Base-by-base conservation (phyloP, 2,113 vertebrate genomes). In the Cygnus atratus region DNA sequence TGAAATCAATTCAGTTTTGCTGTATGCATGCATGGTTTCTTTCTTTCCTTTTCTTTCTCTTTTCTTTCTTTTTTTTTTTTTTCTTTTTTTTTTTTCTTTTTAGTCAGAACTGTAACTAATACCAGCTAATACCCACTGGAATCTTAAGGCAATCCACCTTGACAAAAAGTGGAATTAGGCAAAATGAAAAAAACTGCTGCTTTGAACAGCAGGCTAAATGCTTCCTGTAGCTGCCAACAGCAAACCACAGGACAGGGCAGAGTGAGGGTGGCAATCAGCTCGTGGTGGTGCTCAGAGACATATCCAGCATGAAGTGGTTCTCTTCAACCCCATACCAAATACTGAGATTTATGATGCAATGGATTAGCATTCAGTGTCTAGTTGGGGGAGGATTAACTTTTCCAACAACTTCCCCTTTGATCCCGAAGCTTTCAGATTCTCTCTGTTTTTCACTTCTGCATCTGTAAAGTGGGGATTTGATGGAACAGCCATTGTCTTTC, bases 241-340 rank as follows among this genome's bases (percentile, higher is more conserved):
- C 19, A 33, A 73, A 82, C 46, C 4, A 16, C 4, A 17, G 57
- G 65, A 8, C 3, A 41, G 52, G 33, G 11, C 33, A 52, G 50
- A 43, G 35, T 0, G 28, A 61, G 17, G 25, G 66, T 71, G 37
- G 62, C 43, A 75, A 18, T 31, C 7, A 37, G 33, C 17, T 83
- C 0, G 0, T 44, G 33, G 7, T 39, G 33, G 7, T 59, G 39
- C 58, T 86, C 0, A 0, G 61, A 59, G 61, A 25, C 10, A 25
- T 67, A 73, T 87, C 37, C 25, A 80, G 26, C 3, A 10, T 10
- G 19, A 71, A 86, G 43, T 3, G 5, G 2, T 37, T 90, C 15
- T 61, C 26, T 75, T 72, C 37, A 63, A 33, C 5, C 25, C n/a
- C 15, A 33, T 52, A 17, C 6, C 70, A 54, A 80, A 57, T 26